Evolutionary conservation across 2,113 vertebrate genomes (phyloP).

Genomic region (Tor tambroides): DNA sequence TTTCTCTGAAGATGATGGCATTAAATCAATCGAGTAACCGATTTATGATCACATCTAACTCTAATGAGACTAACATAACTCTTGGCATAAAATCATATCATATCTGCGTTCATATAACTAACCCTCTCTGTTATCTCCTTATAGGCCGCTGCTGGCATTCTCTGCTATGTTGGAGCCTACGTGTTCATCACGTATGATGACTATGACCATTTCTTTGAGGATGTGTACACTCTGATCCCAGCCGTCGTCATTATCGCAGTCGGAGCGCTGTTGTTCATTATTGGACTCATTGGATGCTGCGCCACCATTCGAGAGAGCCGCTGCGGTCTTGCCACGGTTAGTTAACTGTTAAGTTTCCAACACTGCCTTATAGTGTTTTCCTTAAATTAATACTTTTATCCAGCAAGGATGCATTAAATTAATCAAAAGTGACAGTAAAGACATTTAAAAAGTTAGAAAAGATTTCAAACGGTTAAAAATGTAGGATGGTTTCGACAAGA

Average conservation of each 20-base stretch:
- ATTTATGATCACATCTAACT: neutral
- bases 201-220: conserved; percentile 97
- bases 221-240: conserved; percentile 92
- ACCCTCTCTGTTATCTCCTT: conserved; percentile 38
- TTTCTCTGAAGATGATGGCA: neutral
- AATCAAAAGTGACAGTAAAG: neutral
- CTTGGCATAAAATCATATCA: neutral
- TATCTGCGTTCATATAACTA: neutral
- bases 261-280: conserved; percentile 93
- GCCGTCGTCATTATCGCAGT: conserved; percentile 93
- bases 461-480: neutral
- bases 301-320: conserved; percentile 94
- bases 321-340: conserved; percentile 91
- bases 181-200: conserved; percentile 99
- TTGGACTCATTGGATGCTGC: conserved; percentile 95
- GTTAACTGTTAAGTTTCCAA: conserved; percentile 52
- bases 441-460: neutral
- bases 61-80: neutral
- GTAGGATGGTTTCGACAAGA: neutral
- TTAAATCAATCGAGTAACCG: neutral
- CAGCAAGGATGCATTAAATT: neutral
- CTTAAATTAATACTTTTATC: neutral
- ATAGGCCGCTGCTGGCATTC: conserved; percentile 93
- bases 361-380: neutral
- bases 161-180: conserved; percentile 98